Evolutionary conservation across 1,140 invertebrate species (phyloP).

Genomic region (Nixonia krombeini): DNA sequence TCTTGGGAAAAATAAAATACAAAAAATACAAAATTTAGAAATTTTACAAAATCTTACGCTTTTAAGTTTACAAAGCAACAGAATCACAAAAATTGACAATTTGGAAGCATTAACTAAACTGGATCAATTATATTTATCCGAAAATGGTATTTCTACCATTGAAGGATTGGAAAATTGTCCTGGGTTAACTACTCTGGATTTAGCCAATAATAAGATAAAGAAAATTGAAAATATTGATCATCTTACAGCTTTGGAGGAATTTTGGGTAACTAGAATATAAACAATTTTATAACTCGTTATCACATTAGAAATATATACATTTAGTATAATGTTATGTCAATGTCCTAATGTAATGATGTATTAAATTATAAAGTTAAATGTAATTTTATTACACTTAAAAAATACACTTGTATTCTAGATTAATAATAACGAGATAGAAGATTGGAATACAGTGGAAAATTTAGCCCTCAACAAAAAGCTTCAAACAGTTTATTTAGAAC

Average conservation of each 20-base stretch:
- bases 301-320: not conserved
- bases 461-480: constrained; percentile 83
- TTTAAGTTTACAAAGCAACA: constrained; percentile 93
- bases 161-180: constrained; percentile 81
- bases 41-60: constrained; percentile 83
- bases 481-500: constrained; percentile 92
- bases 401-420: constrained; percentile 75
- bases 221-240: constrained; percentile 85
- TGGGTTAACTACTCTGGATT: constrained; percentile 88
- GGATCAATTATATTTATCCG: constrained; percentile 93
- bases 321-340: too few species aligned
- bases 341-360: too few species aligned
- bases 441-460: constrained; percentile 88
- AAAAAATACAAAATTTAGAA: constrained; percentile 89
- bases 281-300: too few species aligned
- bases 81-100: constrained; percentile 90
- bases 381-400: not conserved
- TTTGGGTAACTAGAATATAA: constrained; percentile 84
- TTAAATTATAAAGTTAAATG: not conserved
- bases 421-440: constrained; percentile 91
- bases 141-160: constrained; percentile 89
- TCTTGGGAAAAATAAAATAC: constrained; percentile 97
- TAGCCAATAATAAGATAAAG: constrained; percentile 91
- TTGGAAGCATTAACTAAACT: constrained; percentile 81
- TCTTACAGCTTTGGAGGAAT: constrained; percentile 85